phyloP scores from a whole-genome alignment of 1,140 invertebrate species.

The Calliopsis andreniformis region DNA sequence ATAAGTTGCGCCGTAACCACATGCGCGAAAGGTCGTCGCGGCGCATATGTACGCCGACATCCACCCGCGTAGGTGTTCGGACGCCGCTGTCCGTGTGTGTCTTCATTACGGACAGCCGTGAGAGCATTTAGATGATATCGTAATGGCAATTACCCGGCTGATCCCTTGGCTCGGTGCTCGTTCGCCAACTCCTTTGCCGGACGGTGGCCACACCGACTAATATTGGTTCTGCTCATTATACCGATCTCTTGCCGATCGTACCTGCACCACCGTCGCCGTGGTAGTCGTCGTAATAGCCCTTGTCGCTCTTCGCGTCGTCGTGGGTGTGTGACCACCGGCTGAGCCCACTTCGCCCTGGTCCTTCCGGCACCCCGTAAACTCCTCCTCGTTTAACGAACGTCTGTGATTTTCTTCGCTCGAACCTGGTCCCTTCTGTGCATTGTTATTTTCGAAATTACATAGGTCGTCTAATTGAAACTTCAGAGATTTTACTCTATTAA shows the following conservation, averaged over 20 bases:
- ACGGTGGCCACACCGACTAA: slow-evolving; percentile 63
- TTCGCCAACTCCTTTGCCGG: slow-evolving; percentile 60
- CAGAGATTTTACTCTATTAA: no score
- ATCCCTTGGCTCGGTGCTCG: slow-evolving; percentile 56
- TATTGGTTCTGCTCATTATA: slow-evolving; percentile 72
- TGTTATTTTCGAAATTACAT: no score
- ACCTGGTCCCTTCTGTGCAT: not conserved
- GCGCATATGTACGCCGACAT: slow-evolving; percentile 44
- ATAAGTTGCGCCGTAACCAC: slow-evolving; percentile 33
- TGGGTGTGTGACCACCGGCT: slow-evolving; percentile 68
- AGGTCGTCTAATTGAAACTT: no score
- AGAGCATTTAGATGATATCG: slow-evolving; percentile 78
- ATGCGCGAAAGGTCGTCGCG: slow-evolving; percentile 51
- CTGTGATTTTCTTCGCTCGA: not conserved
- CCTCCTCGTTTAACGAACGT: not conserved
- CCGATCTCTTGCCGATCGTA: slow-evolving; percentile 63
- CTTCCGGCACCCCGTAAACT: slow-evolving; percentile 42
- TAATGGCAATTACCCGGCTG: slow-evolving; percentile 72
- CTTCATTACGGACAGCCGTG: slow-evolving; percentile 75
- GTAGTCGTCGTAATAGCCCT: slow-evolving; percentile 52
- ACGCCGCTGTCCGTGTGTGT: slow-evolving; percentile 57
- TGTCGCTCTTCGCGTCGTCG: slow-evolving; percentile 56
- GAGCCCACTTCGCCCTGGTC: slow-evolving; percentile 16
- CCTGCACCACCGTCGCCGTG: slow-evolving; percentile 44
- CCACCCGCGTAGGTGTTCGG: slow-evolving; percentile 44